Percentiles rank a stretch among this genome's conserved stretches.
Evolutionary conservation across 2,797 vertebrate species (phyloP).

Genomic region (Clarias pachynema): DNA sequence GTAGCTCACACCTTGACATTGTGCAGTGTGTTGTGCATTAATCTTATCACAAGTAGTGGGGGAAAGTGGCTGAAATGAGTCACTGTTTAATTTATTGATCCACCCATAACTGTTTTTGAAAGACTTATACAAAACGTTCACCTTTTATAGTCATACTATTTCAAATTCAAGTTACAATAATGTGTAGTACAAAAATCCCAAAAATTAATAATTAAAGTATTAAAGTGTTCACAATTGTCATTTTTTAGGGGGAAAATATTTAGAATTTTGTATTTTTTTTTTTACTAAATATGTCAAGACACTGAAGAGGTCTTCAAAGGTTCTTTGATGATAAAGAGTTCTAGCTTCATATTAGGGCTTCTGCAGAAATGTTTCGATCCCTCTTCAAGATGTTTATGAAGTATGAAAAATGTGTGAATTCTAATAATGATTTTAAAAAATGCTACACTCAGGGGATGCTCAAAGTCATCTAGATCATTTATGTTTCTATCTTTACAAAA

Average conservation of each 20-base stretch:
- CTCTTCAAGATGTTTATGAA: neutral
- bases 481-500: neutral
- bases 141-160: neutral
- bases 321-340: neutral
- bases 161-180: neutral
- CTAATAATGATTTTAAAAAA: neutral
- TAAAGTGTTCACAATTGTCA: neutral
- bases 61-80: slow-evolving; percentile 4
- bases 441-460: neutral
- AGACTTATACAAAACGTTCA: neutral
- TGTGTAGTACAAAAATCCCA: neutral
- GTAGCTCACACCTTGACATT: slow-evolving; percentile 16
- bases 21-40: neutral
- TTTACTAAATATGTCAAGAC: neutral
- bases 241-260: neutral
- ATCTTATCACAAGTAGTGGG: slow-evolving; percentile 26
- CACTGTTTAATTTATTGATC: slow-evolving; percentile 6
- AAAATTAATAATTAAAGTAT: neutral
- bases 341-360: neutral
- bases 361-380: neutral
- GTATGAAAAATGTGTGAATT: neutral
- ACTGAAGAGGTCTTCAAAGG: neutral
- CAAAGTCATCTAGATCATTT: neutral
- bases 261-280: neutral
- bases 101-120: slow-evolving; percentile 20